Evolutionary conservation across 2,113 vertebrate species (phyloP).

Genomic region (Ellobius talpinus): DNA sequence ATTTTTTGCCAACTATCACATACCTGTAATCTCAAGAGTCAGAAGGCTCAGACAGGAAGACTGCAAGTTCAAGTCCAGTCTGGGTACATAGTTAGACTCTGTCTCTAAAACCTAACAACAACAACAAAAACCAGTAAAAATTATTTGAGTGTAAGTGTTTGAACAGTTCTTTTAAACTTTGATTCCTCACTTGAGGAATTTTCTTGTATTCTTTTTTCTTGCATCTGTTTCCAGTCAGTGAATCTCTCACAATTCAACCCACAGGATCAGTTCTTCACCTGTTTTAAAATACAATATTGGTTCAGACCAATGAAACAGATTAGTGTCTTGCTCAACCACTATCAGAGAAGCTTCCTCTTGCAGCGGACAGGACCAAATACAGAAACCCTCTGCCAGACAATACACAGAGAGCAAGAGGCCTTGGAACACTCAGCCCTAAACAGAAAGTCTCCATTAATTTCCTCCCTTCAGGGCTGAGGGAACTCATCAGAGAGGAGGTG

Average conservation of each 20-base stretch:
- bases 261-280: not conserved
- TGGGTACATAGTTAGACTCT: not conserved
- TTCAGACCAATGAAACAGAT: not conserved
- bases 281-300: not conserved
- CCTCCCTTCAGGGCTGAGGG: not conserved
- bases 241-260: not conserved
- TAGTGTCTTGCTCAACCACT: not conserved
- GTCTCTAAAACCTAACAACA: not conserved
- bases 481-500: not conserved
- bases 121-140: not conserved
- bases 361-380: not conserved
- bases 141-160: not conserved
- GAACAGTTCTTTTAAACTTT: not conserved
- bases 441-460: not conserved
- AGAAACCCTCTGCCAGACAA: not conserved
- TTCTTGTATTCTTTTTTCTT: constrained; percentile 21
- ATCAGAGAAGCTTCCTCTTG: not conserved
- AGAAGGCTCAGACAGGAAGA: not conserved
- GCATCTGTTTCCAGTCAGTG: not conserved
- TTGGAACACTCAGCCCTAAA: no score
- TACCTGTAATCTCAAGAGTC: not conserved
- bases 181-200: constrained; percentile 30
- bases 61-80: not conserved
- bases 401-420: not conserved
- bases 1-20: not conserved